Conservation (phyloP, 1,140 invertebrate species). For the Chironomus striatipennis region DNA sequence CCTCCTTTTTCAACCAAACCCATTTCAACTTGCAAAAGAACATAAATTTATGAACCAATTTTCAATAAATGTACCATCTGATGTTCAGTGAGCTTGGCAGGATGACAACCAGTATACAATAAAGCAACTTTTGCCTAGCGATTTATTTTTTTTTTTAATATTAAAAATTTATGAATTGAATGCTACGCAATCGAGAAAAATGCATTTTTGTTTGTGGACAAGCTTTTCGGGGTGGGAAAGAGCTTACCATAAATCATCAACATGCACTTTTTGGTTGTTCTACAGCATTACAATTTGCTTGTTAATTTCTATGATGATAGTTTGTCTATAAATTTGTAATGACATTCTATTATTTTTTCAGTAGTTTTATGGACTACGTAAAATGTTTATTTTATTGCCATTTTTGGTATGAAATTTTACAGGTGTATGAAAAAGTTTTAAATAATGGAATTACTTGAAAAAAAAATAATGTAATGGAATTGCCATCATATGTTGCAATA, state of each 20-base stretch:
- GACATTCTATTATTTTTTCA: background rate
- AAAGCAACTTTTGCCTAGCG: background rate
- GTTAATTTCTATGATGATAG: background rate
- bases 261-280: background rate
- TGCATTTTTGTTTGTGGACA: background rate
- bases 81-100: background rate
- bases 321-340: background rate
- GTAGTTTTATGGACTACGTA: background rate
- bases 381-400: no score
- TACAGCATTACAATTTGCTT: background rate
- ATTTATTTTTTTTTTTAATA: no score
- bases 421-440: no score
- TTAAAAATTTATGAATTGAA: background rate
- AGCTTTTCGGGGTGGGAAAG: background rate
- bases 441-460: no score
- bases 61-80: background rate
- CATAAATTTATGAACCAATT: conserved; percentile 10
- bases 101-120: background rate
- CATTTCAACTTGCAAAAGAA: background rate
- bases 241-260: background rate
- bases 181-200: background rate
- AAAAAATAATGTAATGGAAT: no score
- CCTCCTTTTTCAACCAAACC: no score
- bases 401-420: no score
- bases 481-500: no score